phyloP scores from a whole-genome alignment of 2,113 vertebrate genomes.

The Neodon shergylaensis region DNA sequence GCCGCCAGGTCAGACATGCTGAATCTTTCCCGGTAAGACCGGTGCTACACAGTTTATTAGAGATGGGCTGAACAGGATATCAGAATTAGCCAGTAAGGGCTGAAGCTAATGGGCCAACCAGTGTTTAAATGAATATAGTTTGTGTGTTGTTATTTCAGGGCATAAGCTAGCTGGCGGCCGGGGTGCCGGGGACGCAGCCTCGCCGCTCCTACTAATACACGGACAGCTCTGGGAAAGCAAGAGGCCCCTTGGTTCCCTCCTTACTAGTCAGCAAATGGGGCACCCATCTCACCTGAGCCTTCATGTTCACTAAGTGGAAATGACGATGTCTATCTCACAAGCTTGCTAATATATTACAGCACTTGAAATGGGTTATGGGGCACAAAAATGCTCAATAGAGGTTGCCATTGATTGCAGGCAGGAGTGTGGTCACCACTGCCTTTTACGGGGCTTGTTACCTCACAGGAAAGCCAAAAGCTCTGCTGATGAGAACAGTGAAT shows the following conservation, averaged over 20 bases:
- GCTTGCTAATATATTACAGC: neutral
- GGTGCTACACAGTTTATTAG: too few species aligned
- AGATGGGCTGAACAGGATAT: too few species aligned
- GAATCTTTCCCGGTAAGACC: too few species aligned
- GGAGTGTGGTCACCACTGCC: neutral
- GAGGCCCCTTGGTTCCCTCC: neutral
- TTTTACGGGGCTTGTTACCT: neutral
- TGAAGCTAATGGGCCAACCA: too few species aligned
- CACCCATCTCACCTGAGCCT: neutral
- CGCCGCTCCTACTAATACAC: too few species aligned
- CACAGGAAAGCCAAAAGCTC: neutral
- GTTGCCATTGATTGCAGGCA: neutral
- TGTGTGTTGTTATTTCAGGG: too few species aligned
- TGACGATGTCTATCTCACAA: rapidly evolving
- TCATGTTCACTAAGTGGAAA: neutral
- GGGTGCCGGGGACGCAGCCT: too few species aligned
- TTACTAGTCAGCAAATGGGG: neutral
- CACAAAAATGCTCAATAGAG: neutral
- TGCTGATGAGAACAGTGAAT: neutral
- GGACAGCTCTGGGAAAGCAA: neutral
- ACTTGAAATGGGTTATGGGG: neutral
- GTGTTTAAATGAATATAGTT: too few species aligned
- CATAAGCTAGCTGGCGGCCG: too few species aligned
- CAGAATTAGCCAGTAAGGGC: too few species aligned
- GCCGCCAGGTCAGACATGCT: too few species aligned